Base-by-base conservation (phyloP, 2,113 vertebrate genomes). In the Poecilia latipinna region DNA sequence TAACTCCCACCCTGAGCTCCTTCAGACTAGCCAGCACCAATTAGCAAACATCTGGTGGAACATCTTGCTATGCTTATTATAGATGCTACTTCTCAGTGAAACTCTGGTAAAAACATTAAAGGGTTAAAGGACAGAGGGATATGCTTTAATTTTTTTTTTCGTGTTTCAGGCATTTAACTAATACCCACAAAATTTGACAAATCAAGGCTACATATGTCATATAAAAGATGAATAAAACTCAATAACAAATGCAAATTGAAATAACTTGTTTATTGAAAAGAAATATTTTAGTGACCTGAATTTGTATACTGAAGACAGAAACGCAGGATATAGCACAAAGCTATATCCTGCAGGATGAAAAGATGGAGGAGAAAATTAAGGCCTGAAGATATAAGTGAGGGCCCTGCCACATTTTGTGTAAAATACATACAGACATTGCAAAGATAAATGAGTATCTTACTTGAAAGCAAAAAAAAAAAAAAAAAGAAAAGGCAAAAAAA, bases 401-500 rank as follows among this genome's bases (percentile, higher is more conserved):
- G 35, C 61, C 61, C 68, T 32, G 63, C 19, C 73, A 61, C 57
- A 44, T 42, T 5, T 26, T 67, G 68, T 80, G 66, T 72, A 72
- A 82, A 42, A 88, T 65, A 68, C 61, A 66, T 7, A 35, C 61
- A 44, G 65, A 37, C 72, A 31, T 64, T 35, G 62, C 37, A 37
- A 37, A 73, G 79, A 37, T 51, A 76, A n/a, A 79, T 48, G 17
- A 68, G 44, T 32, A 4, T 73, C 22, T 37, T 1, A 3, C 70
- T 72, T 29, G 35, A 22, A 68, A 72, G 29, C 33, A 63, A 68
- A 31, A 8, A n/a, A n/a, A n/a, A n/a, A n/a, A n/a, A n/a, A 51
- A 22, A 51, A 51, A 51, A 22, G 1, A 51, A 51, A 51, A 17
- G 29, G 29, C 32, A 33, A 33, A 1, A 22, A 51, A 51, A 1